phyloP scores from a whole-genome alignment of 2,888 invertebrate genomes.

The Rotaria magnacalcarata region DNA sequence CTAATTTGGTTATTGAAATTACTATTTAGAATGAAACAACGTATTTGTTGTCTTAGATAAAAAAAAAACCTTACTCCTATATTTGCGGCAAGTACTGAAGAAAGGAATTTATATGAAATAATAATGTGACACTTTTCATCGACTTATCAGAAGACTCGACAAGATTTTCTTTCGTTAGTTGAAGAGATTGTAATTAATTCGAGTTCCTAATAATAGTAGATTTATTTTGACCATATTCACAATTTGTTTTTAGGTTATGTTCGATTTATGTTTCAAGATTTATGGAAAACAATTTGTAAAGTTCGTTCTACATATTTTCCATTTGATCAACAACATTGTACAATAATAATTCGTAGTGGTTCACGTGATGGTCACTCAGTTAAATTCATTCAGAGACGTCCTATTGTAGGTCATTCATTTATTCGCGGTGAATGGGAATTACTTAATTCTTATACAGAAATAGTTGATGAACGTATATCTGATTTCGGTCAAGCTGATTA shows the following conservation, averaged over 20 bases:
- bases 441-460: conserved; percentile 40
- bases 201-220: too few species aligned
- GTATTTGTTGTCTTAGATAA: too few species aligned
- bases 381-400: conserved; percentile 35
- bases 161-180: too few species aligned
- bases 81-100: too few species aligned
- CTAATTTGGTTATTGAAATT: too few species aligned
- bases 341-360: conserved; percentile 42
- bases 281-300: conserved; percentile 31
- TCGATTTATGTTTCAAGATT: conserved; percentile 30
- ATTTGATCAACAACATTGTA: conserved; percentile 42
- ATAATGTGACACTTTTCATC: too few species aligned
- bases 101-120: too few species aligned
- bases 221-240: too few species aligned
- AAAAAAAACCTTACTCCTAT: too few species aligned
- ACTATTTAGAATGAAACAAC: too few species aligned
- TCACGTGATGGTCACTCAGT: conserved; percentile 40
- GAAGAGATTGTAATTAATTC: too few species aligned
- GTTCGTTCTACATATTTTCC: conserved; percentile 41
- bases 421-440: conserved; percentile 46
- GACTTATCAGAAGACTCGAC: too few species aligned
- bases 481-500: not conserved
- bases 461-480: conserved; percentile 8
- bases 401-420: not conserved
- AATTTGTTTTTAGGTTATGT: not conserved